A percentile compares a stretch with the other conserved stretches of the same genome.
These are phyloP conservation scores for Caenorhabditis doughertyi DNA, from an alignment of 2,888 invertebrate genomes.

Conservation along the genomic window DNA sequence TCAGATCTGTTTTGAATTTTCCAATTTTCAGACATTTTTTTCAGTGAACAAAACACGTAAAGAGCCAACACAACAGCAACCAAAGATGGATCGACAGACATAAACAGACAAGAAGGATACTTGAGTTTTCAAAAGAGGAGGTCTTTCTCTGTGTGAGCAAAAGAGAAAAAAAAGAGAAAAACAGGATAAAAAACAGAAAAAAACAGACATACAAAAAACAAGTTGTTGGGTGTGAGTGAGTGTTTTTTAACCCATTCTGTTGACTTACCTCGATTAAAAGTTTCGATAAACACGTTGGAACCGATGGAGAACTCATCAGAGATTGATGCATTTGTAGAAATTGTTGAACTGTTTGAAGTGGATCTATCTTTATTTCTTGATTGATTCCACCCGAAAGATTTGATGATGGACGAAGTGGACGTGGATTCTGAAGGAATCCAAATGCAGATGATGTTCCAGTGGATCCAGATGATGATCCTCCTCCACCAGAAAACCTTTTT, in stretches of 20 bases:
- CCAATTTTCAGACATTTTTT: too few relatives aligned
- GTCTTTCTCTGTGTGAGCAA: neutral
- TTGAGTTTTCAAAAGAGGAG: slow-evolving; percentile 20
- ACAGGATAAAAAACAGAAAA: slow-evolving; percentile 25
- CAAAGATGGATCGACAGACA: slow-evolving; percentile 19
- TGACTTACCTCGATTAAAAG: slow-evolving; percentile 58
- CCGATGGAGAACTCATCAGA: slow-evolving; percentile 58
- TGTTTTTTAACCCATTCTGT: neutral
- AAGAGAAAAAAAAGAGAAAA: neutral
- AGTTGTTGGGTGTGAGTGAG: too few relatives aligned
- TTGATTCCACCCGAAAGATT: slow-evolving; percentile 38
- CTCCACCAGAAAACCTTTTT: neutral
- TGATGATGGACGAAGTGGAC: slow-evolving; percentile 49
- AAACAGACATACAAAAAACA: slow-evolving; percentile 43
- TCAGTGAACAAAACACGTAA: too few relatives aligned
- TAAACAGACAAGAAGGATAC: slow-evolving; percentile 9
- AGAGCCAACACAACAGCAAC: neutral
- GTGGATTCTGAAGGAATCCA: slow-evolving; percentile 30
- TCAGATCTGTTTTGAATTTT: too few relatives aligned
- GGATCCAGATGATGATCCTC: neutral
- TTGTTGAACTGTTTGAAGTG: slow-evolving; percentile 59
- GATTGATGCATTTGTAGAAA: slow-evolving; percentile 58
- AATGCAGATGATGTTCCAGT: slow-evolving; percentile 4
- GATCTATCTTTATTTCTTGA: slow-evolving; percentile 44
- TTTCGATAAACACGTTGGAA: slow-evolving; percentile 57